Conservation (phyloP, 2,888 invertebrate genomes). For the Allygus modestus region DNA sequence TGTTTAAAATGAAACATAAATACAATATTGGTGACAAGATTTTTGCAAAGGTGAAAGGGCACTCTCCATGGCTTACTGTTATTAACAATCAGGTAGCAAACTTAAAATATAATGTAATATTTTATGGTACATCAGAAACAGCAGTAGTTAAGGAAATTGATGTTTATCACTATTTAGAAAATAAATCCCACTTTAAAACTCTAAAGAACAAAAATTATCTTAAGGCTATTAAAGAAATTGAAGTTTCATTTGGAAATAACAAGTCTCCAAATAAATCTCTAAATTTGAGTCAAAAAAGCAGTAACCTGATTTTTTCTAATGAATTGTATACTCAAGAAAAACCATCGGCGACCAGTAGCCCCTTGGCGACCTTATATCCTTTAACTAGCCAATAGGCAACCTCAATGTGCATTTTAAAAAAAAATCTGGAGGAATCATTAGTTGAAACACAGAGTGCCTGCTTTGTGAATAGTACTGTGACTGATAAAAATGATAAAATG, state of each 20-base stretch:
- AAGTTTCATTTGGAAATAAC: background rate
- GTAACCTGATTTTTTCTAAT: background rate
- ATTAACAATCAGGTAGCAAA: background rate
- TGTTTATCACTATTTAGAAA: background rate
- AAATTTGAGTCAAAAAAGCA: background rate
- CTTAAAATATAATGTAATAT: background rate
- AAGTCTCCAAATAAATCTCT: background rate
- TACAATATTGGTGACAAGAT: slow-evolving; percentile 2
- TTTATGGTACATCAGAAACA: slow-evolving; percentile 41
- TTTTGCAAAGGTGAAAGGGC: slow-evolving; percentile 28
- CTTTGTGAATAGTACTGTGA: background rate
- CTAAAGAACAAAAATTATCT: background rate
- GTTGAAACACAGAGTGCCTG: background rate
- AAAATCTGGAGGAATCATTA: background rate
- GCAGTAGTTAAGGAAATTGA: slow-evolving; percentile 21
- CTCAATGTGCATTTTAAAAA: background rate
- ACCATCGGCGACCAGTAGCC: slow-evolving; percentile 1
- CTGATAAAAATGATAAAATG: background rate
- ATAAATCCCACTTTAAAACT: background rate
- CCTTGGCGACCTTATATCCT: background rate
- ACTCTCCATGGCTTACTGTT: slow-evolving; percentile 32
- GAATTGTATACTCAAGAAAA: background rate
- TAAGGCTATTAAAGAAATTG: slow-evolving; percentile 7
- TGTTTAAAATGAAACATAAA: background rate
- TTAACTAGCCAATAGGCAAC: background rate